Base-by-base conservation (phyloP, 2,113 vertebrate species). In the Nettapus auritus region DNA sequence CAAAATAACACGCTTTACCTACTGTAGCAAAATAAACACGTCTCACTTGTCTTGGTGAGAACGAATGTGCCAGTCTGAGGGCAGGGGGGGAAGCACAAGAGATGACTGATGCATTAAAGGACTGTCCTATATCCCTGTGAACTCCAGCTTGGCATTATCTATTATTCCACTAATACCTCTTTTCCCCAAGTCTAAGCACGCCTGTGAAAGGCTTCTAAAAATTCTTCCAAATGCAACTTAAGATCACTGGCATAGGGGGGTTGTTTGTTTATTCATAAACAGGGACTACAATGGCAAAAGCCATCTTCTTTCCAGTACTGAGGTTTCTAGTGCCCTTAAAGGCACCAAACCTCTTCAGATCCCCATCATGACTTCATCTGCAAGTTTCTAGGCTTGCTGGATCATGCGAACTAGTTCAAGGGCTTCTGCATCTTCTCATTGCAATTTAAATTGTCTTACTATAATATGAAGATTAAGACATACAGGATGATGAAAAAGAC, bases 221-320 rank as follows among this genome's bases (percentile, higher is more conserved):
- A 19, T 22, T 68, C 26, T 60, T 55, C 44, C 1, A 0, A 56
- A 33, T 14, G 23, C 7, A 74, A 36, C 15, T 81, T 29, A 33
- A 40, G 21, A 88, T 15, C 55, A 56, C 5, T 1, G 33, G 36
- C 22, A 55, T 3, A 9, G 9, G 4, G 3, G 3, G 1, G 6
- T 8, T 31, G 33, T 7, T 48, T 50, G 6, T 63, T 92, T 36
- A 79, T 28, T 20, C 36, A 50, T 31, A 7, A 64, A 48, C 14
- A 23, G 26, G 8, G 57, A 42, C n/a, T 22, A 22, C 29, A 68
- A 73, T 11, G 13, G 29, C 33, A 55, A 90, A 90, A 74, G 25
- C 33, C 63, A 77, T 26, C 13, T 69, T 56, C 50, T 73, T 82
- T 48, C 42, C 48, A 34, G 1, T 5, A 55, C 6, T 29, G 56